A percentile compares a stretch with the other conserved stretches of the same genome.
Evolutionary conservation across 2,113 vertebrate genomes (phyloP).

Genomic region (Microcebus ravelobensis): DNA sequence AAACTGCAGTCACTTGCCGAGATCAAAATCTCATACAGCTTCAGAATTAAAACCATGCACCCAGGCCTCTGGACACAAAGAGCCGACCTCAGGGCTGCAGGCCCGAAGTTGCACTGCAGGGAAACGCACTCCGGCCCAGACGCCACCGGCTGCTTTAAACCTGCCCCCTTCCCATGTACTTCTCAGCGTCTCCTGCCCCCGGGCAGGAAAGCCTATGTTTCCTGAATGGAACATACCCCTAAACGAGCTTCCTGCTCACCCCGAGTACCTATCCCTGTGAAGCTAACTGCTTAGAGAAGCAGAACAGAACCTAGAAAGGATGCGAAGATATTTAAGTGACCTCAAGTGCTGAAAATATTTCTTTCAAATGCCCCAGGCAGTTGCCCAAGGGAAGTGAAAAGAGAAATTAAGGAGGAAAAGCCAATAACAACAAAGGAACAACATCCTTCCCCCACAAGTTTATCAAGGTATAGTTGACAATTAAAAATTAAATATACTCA

Average conservation of each 20-base stretch:
- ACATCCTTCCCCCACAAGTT: neutral
- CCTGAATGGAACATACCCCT: neutral
- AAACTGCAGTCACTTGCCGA: neutral
- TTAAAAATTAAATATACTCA: neutral
- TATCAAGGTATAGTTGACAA: neutral
- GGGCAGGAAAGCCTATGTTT: neutral
- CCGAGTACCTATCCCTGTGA: neutral
- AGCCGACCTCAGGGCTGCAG: neutral
- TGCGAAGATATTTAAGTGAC: neutral
- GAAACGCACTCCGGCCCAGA: neutral
- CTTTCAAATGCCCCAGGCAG: neutral
- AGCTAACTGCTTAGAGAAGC: neutral
- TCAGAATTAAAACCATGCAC: neutral
- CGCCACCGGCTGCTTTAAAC: accelerated
- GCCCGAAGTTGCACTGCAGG: neutral
- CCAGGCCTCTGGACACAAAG: neutral
- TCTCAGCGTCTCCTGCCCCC: neutral
- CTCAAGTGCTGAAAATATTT: neutral
- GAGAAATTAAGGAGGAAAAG: neutral
- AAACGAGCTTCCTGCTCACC: neutral
- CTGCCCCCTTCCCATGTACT: neutral
- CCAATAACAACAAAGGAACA: neutral
- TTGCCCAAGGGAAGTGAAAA: neutral
- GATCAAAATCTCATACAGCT: neutral
- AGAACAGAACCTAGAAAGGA: neutral